phyloP scores from a whole-genome alignment of 2,113 vertebrate species.

The Vimba vimba region DNA sequence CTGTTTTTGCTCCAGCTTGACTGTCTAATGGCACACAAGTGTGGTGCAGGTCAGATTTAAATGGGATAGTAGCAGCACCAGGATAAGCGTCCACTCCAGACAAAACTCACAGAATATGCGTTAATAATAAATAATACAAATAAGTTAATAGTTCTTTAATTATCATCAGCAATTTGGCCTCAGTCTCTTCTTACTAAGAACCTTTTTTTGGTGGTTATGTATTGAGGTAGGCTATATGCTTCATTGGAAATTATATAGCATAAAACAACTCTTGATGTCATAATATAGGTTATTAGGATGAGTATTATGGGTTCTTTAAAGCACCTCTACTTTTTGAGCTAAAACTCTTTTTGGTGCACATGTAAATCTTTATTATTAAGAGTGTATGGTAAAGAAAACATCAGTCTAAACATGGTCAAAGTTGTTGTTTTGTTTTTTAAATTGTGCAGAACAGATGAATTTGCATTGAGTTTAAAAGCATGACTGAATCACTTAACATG shows the following conservation, averaged over 20 bases:
- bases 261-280: background rate
- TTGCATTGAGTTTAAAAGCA: background rate
- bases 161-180: background rate
- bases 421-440: background rate
- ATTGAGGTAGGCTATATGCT: background rate
- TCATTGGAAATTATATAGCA: background rate
- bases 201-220: background rate
- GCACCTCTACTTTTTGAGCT: background rate
- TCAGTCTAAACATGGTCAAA: background rate
- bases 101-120: background rate
- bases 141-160: background rate
- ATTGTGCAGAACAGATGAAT: background rate
- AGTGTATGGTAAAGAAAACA: background rate
- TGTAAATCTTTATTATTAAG: background rate
- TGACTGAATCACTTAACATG: background rate
- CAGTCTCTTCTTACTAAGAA: background rate
- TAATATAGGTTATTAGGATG: background rate
- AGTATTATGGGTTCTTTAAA: background rate
- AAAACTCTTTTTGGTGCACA: background rate
- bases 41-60: slow-evolving; percentile 13
- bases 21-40: slow-evolving; percentile 22
- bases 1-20: slow-evolving; percentile 28
- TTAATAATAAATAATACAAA: background rate
- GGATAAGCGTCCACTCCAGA: background rate
- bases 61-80: background rate